Percentiles rank a stretch among this genome's conserved stretches.
Evolutionary conservation across 2,888 invertebrate species (phyloP).

Genomic region (Pegoplata infirma): DNA sequence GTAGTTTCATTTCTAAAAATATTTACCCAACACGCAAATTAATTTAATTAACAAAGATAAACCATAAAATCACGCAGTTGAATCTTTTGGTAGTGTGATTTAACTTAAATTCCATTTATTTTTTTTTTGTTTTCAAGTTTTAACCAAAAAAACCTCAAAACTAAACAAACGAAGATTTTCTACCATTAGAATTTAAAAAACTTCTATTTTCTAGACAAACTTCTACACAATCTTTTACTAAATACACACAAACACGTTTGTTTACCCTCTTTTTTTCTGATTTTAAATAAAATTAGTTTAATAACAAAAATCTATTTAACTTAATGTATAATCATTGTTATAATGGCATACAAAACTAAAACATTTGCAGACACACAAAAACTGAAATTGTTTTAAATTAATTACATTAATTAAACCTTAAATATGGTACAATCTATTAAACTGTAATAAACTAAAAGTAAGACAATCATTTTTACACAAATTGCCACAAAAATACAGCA

Average conservation of each 20-base stretch:
- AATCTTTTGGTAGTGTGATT: background rate
- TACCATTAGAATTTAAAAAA: background rate
- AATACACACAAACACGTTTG: too few species aligned
- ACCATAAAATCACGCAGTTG: conserved; percentile 44
- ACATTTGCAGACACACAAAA: background rate
- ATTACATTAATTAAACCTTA: conserved; percentile 60
- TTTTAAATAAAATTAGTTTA: conserved; percentile 56
- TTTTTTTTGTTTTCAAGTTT: background rate
- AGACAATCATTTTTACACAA: conserved; percentile 2
- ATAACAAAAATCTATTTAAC: conserved; percentile 22
- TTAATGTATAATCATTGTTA: conserved; percentile 11
- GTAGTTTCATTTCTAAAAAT: background rate
- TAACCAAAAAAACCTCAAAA: conserved; percentile 39
- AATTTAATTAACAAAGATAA: conserved; percentile 61
- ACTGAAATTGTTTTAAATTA: conserved; percentile 38
- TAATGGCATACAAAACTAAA: background rate
- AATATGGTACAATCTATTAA: conserved; percentile 50
- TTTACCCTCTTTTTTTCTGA: too few species aligned
- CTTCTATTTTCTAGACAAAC: too few species aligned
- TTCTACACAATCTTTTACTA: conserved; percentile 34
- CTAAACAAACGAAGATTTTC: conserved; percentile 21
- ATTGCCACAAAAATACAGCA: background rate
- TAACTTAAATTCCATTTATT: background rate
- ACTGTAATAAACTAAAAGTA: conserved; percentile 34
- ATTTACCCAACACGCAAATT: conserved; percentile 50